Evolutionary conservation across 2,797 vertebrate species (phyloP).

Genomic region (Mormyrus proboscirostris): DNA sequence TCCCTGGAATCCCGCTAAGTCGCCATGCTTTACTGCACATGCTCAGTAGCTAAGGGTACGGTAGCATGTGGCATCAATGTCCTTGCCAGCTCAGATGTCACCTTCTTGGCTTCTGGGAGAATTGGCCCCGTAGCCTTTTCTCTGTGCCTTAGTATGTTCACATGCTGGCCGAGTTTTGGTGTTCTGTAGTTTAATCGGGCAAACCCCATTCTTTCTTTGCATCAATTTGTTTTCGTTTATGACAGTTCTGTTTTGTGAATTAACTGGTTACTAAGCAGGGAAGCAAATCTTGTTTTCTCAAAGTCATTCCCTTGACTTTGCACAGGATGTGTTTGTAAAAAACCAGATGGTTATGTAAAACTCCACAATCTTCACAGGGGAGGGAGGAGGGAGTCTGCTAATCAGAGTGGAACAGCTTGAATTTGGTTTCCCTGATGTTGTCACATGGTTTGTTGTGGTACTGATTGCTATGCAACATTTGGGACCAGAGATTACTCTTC

Average conservation of each 20-base stretch:
- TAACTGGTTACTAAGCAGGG: neutral
- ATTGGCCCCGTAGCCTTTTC: neutral
- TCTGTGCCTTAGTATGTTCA: neutral
- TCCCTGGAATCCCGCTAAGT: neutral
- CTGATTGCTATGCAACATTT: neutral
- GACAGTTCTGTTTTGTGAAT: neutral
- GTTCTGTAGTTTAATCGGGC: neutral
- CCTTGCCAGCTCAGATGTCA: conserved; percentile 11
- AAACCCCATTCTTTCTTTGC: neutral
- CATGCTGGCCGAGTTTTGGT: neutral
- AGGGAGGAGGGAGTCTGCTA: neutral
- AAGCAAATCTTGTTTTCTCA: neutral
- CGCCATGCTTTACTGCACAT: conserved; percentile 8
- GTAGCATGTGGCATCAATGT: neutral
- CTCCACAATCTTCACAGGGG: conserved; percentile 15
- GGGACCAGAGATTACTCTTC: conserved; percentile 17
- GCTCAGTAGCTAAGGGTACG: neutral
- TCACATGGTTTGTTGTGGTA: conserved; percentile 7
- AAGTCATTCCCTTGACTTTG: conserved; percentile 5
- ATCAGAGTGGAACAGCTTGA: conserved; percentile 14
- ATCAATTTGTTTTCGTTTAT: neutral
- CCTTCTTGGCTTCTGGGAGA: neutral
- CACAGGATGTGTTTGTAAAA: neutral
- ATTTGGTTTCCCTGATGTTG: conserved; percentile 8
- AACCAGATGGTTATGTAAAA: conserved; percentile 18